Conservation (phyloP, 2,888 invertebrate genomes). For the Cremastobaeus sp. region DNA sequence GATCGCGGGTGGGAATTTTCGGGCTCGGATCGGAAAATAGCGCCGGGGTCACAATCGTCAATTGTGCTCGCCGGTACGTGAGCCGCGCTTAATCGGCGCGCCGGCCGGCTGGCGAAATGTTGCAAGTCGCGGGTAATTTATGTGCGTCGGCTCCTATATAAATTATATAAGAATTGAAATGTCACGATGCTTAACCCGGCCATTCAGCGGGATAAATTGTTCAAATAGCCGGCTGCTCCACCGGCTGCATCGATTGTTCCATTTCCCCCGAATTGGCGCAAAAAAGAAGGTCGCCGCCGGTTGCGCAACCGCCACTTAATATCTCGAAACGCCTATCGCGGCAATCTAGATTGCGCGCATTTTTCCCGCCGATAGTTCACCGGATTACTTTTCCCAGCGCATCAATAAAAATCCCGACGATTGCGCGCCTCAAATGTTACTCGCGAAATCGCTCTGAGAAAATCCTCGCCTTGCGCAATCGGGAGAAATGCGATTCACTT, state of each 20-base stretch:
- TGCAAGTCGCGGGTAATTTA: constrained; percentile 52
- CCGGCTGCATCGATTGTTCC: no score
- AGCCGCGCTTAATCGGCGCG: constrained; percentile 47
- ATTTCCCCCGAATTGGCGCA: neutral
- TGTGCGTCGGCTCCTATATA: constrained; percentile 43
- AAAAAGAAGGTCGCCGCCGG: neutral
- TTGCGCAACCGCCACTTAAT: neutral
- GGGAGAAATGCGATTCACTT: constrained; percentile 19
- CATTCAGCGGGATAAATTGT: constrained; percentile 16
- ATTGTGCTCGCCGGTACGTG: constrained; percentile 53
- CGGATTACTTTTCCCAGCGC: no score
- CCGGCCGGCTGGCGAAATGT: constrained; percentile 47
- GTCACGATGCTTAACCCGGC: constrained; percentile 28
- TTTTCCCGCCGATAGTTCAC: no score
- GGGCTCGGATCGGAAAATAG: constrained; percentile 48
- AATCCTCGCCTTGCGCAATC: constrained; percentile 23
- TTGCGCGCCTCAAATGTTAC: constrained; percentile 1
- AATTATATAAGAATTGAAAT: constrained; percentile 58
- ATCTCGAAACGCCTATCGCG: no score
- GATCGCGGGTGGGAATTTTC: constrained; percentile 52
- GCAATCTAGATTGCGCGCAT: no score
- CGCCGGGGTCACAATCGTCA: constrained; percentile 45
- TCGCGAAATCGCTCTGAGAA: constrained; percentile 22
- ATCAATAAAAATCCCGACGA: no score
- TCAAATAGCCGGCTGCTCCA: no score